Base-by-base conservation (phyloP, 2,797 vertebrate genomes). In the Rallus crepitans region DNA sequence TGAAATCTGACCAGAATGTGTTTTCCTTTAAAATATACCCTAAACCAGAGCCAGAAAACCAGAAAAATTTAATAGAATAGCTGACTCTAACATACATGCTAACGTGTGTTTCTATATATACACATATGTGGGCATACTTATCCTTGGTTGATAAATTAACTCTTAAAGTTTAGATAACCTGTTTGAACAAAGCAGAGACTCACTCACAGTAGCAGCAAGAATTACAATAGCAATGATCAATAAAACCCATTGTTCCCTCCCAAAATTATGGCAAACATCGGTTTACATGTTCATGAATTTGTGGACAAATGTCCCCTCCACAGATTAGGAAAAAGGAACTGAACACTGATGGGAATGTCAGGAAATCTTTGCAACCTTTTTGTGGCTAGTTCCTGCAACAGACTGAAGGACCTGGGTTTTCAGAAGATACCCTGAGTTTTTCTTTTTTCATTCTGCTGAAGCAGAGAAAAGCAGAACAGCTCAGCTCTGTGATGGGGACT, bases 1-100 rank as follows among this genome's bases (percentile, higher is more conserved):
- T 52, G 0, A 81, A 90, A 90, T 84, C 48, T 61, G 20, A 45
- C 31, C 40, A 82, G 52, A 90, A 82, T 60, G 10, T 76, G 24
- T 21, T 78, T 91, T 88, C 35, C 31, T 90, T 91, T 66, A 89
- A 90, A 79, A 78, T 59, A 81, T 31, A 69, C 17, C 16, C 35
- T 13, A 70, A 20, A 33, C 19, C 40, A 94, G 79, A 96, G 90
- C 59, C 68, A 91, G 40, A 52, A 94, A 79, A 69, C 10, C 11
- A 57, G 50, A 93, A 47, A 75, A 88, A 57, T 86, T 87, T 87
- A 64, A 47, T 55, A 60, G 90, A 93, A 87, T 35, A 96, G 82
- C 77, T 94, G 71, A 87, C 96, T 96, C 79, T 93, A 79, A 52
- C 52, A 61, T 73, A 82, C 6, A 40, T 11, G 60, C 7, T 87